Evolutionary conservation across 2,888 invertebrate species (phyloP).

Genomic region (Chloromyia formosa): DNA sequence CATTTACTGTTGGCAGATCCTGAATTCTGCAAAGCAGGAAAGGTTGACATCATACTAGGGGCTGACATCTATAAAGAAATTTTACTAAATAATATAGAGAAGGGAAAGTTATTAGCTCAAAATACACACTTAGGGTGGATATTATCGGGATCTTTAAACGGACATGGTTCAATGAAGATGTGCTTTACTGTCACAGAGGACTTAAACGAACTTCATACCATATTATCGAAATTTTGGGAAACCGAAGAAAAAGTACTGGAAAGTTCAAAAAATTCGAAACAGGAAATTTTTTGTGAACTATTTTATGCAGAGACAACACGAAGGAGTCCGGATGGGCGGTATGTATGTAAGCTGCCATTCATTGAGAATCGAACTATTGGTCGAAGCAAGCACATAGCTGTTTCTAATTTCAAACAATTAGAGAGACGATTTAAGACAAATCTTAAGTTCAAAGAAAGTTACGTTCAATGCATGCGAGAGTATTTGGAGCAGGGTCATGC

Average conservation of each 20-base stretch:
- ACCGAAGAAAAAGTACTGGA: neutral
- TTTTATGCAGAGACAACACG: neutral
- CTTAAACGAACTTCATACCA: neutral
- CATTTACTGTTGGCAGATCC: neutral
- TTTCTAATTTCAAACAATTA: neutral
- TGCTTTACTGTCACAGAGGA: neutral
- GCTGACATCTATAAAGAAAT: neutral
- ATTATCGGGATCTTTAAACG: neutral
- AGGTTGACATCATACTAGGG: neutral
- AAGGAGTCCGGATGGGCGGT: neutral
- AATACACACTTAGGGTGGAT: neutral
- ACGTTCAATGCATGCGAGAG: no score
- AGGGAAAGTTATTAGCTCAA: neutral
- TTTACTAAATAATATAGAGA: neutral
- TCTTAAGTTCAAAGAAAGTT: no score
- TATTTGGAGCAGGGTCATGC: no score
- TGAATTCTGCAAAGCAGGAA: neutral
- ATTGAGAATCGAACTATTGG: neutral
- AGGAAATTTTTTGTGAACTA: neutral
- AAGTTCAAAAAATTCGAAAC: no score
- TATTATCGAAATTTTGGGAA: constrained; percentile 1
- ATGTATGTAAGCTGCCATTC: neutral
- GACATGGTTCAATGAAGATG: neutral
- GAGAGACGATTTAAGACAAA: neutral
- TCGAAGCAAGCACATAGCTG: neutral